These are phyloP conservation scores for Parelbella ahira DNA, from an alignment of 2,888 invertebrate genomes.

Conservation along the genomic window DNA sequence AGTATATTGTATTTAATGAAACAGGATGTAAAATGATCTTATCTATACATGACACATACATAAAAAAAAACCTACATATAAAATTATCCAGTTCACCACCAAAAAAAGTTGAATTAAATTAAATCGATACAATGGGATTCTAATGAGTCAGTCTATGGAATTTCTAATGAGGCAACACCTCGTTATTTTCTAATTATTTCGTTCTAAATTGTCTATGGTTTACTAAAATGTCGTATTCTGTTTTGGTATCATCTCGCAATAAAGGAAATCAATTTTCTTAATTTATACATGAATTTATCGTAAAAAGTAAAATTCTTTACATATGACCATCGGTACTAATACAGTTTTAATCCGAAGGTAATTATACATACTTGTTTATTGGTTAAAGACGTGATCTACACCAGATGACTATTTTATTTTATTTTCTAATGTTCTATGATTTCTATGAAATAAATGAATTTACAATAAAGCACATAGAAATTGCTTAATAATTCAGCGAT, in stretches of 20 bases:
- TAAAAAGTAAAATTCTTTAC: slow-evolving; percentile 38
- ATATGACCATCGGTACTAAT: slow-evolving; percentile 40
- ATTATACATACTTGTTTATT: slow-evolving; percentile 28
- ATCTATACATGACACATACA: too few relatives aligned
- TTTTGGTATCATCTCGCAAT: slow-evolving; percentile 69
- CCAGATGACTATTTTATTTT: slow-evolving; percentile 40
- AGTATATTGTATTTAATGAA: too few relatives aligned
- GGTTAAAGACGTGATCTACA: slow-evolving; percentile 28
- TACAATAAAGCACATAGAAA: slow-evolving; percentile 24
- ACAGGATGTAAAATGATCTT: too few relatives aligned
- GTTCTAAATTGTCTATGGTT: slow-evolving; percentile 10
- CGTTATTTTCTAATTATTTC: slow-evolving; percentile 7
- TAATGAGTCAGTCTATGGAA: too few relatives aligned
- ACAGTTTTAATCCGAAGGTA: slow-evolving; percentile 36
- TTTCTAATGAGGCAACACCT: slow-evolving; percentile 5
- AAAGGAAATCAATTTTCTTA: slow-evolving; percentile 60
- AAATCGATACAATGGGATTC: too few relatives aligned
- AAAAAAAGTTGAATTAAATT: too few relatives aligned
- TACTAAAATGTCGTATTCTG: slow-evolving; percentile 74
- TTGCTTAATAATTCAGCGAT: background rate
- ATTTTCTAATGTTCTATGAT: slow-evolving; percentile 39
- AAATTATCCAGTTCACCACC: too few relatives aligned
- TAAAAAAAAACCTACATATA: too few relatives aligned
- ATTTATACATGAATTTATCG: slow-evolving; percentile 49
- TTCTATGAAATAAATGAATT: slow-evolving; percentile 34